Evolutionary conservation across 2,888 invertebrate species (phyloP), one percentile per base, ranked within the genome.

Genomic region (Pinctada fucata): DNA sequence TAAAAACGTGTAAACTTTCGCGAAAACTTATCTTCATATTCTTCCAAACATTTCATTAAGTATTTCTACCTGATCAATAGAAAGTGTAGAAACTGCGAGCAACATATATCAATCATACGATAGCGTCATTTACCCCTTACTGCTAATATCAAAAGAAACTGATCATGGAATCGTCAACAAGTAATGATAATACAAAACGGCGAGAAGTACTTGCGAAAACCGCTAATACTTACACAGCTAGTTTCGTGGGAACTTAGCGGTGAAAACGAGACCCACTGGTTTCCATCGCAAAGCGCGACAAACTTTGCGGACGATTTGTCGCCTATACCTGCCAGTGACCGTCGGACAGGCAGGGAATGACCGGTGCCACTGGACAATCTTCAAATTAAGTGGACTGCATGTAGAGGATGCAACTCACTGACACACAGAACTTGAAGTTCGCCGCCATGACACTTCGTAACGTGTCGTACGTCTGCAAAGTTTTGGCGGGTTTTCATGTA

Each of bases 101-200:
- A 72, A 52, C 52, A 52, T 58, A 16, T 72, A 72, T 52, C n/a
- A 51, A 52, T 47, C 58, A 47, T 52, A 47, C 52, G 47, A 52
- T 58, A 72, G 72, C 58, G 49, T 52, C 72, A 58, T 72, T 72
- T 52, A 72, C 72, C 72, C 72, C 72, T 72, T 58, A 72, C 72
- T 58, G 72, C 58, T 58, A 58, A 58, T 58, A 58, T 10, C 8
- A 58, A 58, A 58, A 58, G 58, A 58, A 6, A 58, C 13, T 10
- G 58, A 58, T 58, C 13, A 13, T 10, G 6, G 58, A 58, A 58
- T 58, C 13, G 58, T 58, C 58, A 58, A 58, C 58, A 58, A 6
- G 58, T 58, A 58, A 58, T 58, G 58, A 58, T 13, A 6, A 58
- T 58, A 58, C 58, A 58, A 58, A 10, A 58, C 58, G 58, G 13